A percentile compares a stretch with the other conserved stretches of the same genome.
phyloP scores from a whole-genome alignment of 2,888 invertebrate species.

The Epinotia bilunana region DNA sequence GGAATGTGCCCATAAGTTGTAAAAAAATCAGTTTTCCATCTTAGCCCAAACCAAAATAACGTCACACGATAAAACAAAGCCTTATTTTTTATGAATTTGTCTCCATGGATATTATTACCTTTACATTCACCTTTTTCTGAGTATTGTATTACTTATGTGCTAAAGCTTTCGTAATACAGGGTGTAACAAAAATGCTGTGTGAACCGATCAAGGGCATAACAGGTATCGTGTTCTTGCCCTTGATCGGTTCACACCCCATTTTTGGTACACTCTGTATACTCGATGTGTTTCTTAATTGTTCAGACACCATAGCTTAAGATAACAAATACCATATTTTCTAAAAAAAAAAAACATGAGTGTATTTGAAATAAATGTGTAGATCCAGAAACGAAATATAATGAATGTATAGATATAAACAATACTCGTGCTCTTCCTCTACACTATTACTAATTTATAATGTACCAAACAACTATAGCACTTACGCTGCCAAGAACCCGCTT shows the following conservation, averaged over 20 bases:
- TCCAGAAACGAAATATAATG: conserved; percentile 31
- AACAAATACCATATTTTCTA: conserved; percentile 28
- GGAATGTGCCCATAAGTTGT: too few species aligned
- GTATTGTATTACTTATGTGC: neutral
- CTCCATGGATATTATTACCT: too few species aligned
- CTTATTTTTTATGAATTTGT: too few species aligned
- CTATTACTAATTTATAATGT: neutral
- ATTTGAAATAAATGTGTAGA: conserved; percentile 39
- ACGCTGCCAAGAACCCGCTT: neutral
- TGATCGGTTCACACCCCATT: too few species aligned
- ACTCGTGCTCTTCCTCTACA: conserved; percentile 11
- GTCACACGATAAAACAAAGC: too few species aligned
- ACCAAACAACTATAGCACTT: neutral
- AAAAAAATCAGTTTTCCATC: too few species aligned
- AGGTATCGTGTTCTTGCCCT: too few species aligned
- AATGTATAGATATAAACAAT: conserved; percentile 27
- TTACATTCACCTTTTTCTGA: neutral
- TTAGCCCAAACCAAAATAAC: too few species aligned
- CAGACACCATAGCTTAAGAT: conserved; percentile 15
- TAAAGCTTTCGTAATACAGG: neutral
- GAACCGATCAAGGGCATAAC: too few species aligned
- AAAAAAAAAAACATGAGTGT: conserved; percentile 29
- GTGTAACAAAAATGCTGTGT: too few species aligned
- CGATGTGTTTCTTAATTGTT: neutral
- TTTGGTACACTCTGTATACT: too few species aligned